A percentile compares a stretch with the other conserved stretches of the same genome.
phyloP scores from a whole-genome alignment of 2,797 vertebrate species.

The Ceryle rudis region DNA sequence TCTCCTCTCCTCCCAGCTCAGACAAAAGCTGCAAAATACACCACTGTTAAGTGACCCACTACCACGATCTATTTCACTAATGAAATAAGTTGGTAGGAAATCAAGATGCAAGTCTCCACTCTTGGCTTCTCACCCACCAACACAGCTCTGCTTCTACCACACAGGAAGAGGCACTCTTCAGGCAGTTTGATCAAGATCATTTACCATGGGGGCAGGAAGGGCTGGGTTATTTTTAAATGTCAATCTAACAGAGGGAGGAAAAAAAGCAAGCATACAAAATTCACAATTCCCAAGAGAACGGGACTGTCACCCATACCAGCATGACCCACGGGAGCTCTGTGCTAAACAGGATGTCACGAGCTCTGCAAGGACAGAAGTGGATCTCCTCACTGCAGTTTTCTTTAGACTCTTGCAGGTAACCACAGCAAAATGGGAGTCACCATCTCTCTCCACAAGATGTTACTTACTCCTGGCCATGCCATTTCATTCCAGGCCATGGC shows the following conservation, averaged over 20 bases:
- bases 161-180: neutral
- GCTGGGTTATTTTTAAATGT: neutral
- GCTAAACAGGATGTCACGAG: rapidly evolving
- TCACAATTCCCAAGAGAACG: neutral
- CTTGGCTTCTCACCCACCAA: neutral
- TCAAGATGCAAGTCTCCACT: neutral
- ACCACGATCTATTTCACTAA: neutral
- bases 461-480: neutral
- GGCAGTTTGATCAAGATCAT: neutral
- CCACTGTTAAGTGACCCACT: neutral
- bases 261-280: neutral
- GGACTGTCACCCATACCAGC: rapidly evolving
- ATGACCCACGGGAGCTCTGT: neutral
- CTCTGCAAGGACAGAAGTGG: neutral
- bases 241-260: rapidly evolving
- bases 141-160: neutral
- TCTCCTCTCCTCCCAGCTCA: neutral
- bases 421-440: neutral
- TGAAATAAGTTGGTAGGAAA: neutral
- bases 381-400: neutral
- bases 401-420: neutral
- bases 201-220: neutral
- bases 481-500: neutral
- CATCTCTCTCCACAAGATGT: neutral
- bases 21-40: neutral